These are phyloP conservation scores for Rhaphigaster nebulosa DNA, from an alignment of 2,888 invertebrate species.

Conservation along the genomic window DNA sequence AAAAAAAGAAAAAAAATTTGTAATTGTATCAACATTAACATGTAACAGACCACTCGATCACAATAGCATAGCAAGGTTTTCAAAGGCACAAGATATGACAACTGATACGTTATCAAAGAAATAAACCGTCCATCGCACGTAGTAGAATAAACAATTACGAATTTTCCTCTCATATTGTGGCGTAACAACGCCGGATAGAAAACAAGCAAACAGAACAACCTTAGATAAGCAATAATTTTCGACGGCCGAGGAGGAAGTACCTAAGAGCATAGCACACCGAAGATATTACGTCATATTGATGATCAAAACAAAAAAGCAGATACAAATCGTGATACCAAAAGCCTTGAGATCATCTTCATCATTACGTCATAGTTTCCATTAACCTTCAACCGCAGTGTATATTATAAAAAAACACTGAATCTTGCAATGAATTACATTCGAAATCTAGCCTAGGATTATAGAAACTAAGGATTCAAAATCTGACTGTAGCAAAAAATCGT, in stretches of 20 bases:
- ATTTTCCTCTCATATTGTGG: background rate
- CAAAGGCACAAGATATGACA: background rate
- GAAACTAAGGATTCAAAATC: too few species aligned
- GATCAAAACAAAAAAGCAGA: background rate
- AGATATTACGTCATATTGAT: constrained; percentile 9
- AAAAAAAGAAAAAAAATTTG: too few species aligned
- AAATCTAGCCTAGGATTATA: too few species aligned
- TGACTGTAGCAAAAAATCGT: too few species aligned
- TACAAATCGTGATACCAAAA: background rate
- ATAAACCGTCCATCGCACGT: background rate
- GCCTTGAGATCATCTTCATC: background rate
- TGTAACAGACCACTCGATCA: background rate
- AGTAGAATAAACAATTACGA: background rate
- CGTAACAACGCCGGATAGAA: background rate
- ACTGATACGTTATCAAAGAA: background rate
- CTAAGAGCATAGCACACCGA: background rate
- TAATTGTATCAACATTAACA: background rate
- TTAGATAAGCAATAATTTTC: background rate
- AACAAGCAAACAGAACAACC: background rate
- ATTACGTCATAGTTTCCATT: background rate
- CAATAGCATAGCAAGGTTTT: background rate
- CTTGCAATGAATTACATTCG: too few species aligned
- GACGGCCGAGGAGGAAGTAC: background rate
- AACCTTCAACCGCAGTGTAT: background rate
- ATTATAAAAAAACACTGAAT: background rate